Conservation (phyloP, 1,140 invertebrate species). For the Potamilus streckersoni region DNA sequence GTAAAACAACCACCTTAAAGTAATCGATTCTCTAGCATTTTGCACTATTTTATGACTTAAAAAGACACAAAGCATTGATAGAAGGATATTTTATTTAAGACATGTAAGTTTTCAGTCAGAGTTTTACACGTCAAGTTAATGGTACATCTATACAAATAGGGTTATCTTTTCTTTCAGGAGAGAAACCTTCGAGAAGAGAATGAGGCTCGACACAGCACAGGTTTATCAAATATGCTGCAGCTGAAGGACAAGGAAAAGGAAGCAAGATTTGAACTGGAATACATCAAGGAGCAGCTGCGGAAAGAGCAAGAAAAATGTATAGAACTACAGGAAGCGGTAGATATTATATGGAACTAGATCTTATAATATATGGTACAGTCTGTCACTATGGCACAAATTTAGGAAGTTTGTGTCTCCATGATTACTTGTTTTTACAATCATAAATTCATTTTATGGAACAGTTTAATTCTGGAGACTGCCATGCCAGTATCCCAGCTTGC, state of each 20-base stretch:
- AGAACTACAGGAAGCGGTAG: slow-evolving; percentile 55
- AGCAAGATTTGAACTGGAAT: slow-evolving; percentile 49
- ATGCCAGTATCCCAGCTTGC: neutral
- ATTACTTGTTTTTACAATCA: neutral
- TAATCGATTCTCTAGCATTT: too few relatives aligned
- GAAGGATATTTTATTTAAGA: too few relatives aligned
- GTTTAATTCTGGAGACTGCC: neutral
- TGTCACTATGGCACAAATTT: too few relatives aligned
- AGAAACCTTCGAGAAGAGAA: slow-evolving; percentile 47
- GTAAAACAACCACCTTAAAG: too few relatives aligned
- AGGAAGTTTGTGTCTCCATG: too few relatives aligned
- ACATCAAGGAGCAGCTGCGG: slow-evolving; percentile 47
- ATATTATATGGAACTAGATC: neutral
- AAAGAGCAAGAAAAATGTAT: slow-evolving; percentile 51
- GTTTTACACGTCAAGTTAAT: neutral
- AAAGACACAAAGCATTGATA: too few relatives aligned
- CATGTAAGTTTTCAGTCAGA: too few relatives aligned
- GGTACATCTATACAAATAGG: neutral
- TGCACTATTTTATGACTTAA: too few relatives aligned
- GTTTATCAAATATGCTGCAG: slow-evolving; percentile 49
- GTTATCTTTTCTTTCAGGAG: slow-evolving; percentile 45
- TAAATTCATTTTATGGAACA: neutral
- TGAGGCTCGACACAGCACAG: slow-evolving; percentile 46
- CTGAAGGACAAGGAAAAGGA: slow-evolving; percentile 55
- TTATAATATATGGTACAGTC: too few relatives aligned